Evolutionary conservation across 2,113 vertebrate species (phyloP).

Genomic region (Callipepla californica): DNA sequence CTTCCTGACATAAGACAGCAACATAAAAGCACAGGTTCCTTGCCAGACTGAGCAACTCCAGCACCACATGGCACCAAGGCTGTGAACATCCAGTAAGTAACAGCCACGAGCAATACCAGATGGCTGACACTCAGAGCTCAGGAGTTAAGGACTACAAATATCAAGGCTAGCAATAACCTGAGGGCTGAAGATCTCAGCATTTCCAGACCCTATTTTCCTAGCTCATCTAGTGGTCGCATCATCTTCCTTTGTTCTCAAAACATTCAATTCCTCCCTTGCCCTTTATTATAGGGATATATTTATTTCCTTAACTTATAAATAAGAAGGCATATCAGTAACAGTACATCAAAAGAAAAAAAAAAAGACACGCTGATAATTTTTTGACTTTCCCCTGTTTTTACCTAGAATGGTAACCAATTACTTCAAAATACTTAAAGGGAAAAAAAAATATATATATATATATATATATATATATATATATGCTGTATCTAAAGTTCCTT

Average conservation of each 20-base stretch:
- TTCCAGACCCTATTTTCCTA: neutral
- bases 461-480: no score
- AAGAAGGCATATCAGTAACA: neutral
- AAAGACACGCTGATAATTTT: neutral
- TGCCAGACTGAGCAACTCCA: neutral
- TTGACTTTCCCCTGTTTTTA: neutral
- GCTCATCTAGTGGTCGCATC: neutral
- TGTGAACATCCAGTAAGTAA: rapidly evolving
- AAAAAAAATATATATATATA: no score
- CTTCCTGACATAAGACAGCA: rapidly evolving
- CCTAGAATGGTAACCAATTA: neutral
- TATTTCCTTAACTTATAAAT: neutral
- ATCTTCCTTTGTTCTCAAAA: neutral
- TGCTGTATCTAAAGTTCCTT: neutral
- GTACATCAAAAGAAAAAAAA: neutral
- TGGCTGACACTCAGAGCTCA: rapidly evolving
- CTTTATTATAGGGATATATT: neutral
- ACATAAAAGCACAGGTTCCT: neutral
- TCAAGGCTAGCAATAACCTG: neutral
- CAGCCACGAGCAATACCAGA: neutral
- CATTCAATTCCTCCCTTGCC: neutral
- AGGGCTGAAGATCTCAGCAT: neutral
- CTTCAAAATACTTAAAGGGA: neutral
- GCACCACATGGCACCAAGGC: neutral
- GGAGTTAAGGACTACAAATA: neutral